Percentiles rank a stretch among this genome's conserved stretches.
These are phyloP conservation scores for Lasioglossum malachurum DNA, from an alignment of 2,888 invertebrate species.

Conservation along the genomic window DNA sequence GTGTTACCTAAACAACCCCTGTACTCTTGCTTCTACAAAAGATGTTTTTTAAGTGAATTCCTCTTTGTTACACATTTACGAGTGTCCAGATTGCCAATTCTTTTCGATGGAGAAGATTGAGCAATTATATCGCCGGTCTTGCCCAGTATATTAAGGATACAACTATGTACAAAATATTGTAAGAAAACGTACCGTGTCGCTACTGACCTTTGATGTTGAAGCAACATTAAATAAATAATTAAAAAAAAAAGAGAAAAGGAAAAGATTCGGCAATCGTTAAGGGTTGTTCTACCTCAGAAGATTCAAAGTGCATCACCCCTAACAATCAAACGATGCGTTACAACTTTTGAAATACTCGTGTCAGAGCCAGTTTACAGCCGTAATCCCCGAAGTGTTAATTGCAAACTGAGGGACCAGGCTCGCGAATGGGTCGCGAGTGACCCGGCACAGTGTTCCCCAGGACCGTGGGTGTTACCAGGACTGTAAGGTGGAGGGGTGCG, in stretches of 20 bases:
- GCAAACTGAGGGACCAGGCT: neutral
- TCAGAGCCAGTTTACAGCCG: neutral
- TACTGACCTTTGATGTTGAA: too few relatives aligned
- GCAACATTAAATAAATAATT: too few relatives aligned
- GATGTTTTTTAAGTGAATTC: neutral
- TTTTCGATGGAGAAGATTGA: neutral
- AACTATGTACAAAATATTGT: too few relatives aligned
- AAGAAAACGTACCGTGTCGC: too few relatives aligned
- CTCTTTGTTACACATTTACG: neutral
- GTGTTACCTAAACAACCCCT: neutral
- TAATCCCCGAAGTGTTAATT: neutral
- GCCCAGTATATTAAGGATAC: too few relatives aligned
- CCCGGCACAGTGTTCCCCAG: neutral
- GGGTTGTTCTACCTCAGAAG: neutral
- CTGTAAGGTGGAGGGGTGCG: neutral
- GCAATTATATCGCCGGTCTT: neutral
- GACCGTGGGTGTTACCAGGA: neutral
- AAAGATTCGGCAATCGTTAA: neutral
- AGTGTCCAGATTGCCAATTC: neutral
- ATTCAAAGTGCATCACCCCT: neutral
- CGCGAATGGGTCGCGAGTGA: neutral
- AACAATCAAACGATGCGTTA: neutral
- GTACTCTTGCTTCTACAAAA: neutral
- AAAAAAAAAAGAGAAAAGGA: too few relatives aligned
- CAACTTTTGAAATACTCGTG: neutral